Evolutionary conservation across 2,888 invertebrate genomes (phyloP).

Genomic region (Hesperia comma): DNA sequence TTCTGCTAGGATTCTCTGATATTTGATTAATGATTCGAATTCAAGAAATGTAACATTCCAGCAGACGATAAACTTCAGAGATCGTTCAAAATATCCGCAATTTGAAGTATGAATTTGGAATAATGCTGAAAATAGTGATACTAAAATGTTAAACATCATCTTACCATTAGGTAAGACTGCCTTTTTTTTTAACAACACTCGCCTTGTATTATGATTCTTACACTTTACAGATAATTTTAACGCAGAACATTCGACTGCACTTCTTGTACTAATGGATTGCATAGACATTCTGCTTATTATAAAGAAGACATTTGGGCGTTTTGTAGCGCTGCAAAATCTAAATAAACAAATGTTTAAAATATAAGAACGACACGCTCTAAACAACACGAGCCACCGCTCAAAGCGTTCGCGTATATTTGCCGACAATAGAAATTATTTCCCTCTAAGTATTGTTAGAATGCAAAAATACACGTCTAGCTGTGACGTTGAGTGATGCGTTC

Average conservation of each 20-base stretch:
- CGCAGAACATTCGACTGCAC: too few relatives aligned
- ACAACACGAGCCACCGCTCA: conserved; percentile 54
- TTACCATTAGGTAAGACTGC: too few relatives aligned
- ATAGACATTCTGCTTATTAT: neutral
- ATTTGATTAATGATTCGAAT: conserved; percentile 74
- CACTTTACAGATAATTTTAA: too few relatives aligned
- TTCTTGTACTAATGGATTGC: too few relatives aligned
- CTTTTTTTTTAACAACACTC: too few relatives aligned
- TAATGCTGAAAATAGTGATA: too few relatives aligned
- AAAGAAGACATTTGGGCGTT: neutral
- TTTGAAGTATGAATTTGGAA: neutral
- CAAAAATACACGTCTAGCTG: conserved; percentile 72
- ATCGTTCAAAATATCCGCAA: conserved; percentile 42
- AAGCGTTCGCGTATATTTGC: conserved; percentile 66
- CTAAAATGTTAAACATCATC: too few relatives aligned
- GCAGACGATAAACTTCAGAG: conserved; percentile 22
- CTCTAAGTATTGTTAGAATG: conserved; percentile 73
- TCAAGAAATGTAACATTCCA: conserved; percentile 45
- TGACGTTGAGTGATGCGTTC: conserved; percentile 82
- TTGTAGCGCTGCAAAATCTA: conserved; percentile 9
- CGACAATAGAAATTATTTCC: conserved; percentile 78
- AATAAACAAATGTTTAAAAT: conserved; percentile 39
- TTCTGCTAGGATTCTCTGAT: conserved; percentile 73
- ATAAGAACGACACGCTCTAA: conserved; percentile 57
- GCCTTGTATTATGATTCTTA: too few relatives aligned